phyloP scores from a whole-genome alignment of 2,797 vertebrate genomes.

The Acomys russatus region DNA sequence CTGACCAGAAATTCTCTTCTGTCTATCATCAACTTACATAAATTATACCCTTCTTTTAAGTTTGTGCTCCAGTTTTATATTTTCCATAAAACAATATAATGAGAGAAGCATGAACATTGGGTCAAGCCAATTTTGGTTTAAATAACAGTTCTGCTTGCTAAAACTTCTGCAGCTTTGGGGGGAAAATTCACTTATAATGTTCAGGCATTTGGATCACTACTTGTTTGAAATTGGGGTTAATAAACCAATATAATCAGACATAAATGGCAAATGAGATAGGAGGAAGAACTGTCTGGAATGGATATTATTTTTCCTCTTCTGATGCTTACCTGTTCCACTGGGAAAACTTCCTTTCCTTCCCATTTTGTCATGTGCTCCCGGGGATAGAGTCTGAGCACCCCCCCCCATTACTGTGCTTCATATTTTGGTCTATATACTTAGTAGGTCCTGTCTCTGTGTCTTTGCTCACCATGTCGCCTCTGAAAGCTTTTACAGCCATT shows the following conservation, averaged over 20 bases:
- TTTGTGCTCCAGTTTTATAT: neutral
- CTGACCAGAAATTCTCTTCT: slow-evolving; percentile 45
- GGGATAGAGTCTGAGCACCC: neutral
- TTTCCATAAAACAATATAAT: slow-evolving; percentile 47
- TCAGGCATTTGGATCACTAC: neutral
- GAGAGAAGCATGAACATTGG: slow-evolving; percentile 15
- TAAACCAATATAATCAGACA: neutral
- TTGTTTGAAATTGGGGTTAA: neutral
- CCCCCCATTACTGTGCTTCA: neutral
- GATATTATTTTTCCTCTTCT: neutral
- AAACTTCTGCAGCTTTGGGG: neutral
- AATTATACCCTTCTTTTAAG: slow-evolving; percentile 16
- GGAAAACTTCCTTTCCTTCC: neutral
- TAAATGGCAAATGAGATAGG: neutral
- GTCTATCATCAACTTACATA: neutral
- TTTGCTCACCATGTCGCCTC: neutral
- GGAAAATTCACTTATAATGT: neutral
- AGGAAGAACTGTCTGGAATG: neutral
- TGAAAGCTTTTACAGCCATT: neutral
- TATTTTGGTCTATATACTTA: neutral
- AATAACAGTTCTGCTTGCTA: slow-evolving; percentile 41
- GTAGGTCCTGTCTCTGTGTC: neutral
- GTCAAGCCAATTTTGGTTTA: slow-evolving; percentile 43
- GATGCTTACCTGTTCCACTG: neutral
- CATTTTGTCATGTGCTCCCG: neutral